phyloP scores from a whole-genome alignment of 1,140 invertebrate genomes.

The Ooceraea biroi region DNA sequence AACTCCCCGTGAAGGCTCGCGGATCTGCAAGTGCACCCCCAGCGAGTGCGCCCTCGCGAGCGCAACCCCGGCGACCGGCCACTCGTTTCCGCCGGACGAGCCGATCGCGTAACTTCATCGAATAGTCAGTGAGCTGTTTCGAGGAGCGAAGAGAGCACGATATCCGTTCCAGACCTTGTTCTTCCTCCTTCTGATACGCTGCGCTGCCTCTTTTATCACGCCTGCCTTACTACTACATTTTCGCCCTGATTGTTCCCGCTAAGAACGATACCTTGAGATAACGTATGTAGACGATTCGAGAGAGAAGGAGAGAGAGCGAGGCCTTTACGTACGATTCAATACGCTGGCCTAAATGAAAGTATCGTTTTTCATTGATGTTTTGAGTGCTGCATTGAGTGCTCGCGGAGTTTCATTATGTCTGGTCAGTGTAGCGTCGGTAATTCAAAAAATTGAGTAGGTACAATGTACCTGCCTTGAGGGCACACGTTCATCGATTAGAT shows the following conservation, averaged over 20 bases:
- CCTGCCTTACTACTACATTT: constrained; percentile 11
- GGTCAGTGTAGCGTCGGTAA: background rate
- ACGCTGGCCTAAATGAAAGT: background rate
- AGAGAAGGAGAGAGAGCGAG: too few species aligned
- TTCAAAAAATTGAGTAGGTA: background rate
- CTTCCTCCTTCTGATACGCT: background rate
- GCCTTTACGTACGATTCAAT: background rate
- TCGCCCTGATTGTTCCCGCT: background rate
- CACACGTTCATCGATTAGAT: background rate
- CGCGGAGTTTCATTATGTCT: background rate
- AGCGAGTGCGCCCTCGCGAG: too few species aligned
- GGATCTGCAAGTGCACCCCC: constrained; percentile 28
- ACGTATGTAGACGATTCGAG: background rate
- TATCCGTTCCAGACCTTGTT: constrained; percentile 19
- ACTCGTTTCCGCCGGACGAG: constrained; percentile 44
- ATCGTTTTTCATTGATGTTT: background rate
- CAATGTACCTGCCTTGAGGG: background rate
- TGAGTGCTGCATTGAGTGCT: background rate
- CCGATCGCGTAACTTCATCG: constrained; percentile 33
- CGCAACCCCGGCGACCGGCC: constrained; percentile 3
- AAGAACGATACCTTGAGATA: background rate
- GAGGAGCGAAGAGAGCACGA: background rate
- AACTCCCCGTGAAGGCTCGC: background rate
- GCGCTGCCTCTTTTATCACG: background rate
- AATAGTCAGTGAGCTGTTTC: constrained; percentile 46